Evolutionary conservation across 2,113 vertebrate species (phyloP).

Genomic region (Dasyornis broadbenti): DNA sequence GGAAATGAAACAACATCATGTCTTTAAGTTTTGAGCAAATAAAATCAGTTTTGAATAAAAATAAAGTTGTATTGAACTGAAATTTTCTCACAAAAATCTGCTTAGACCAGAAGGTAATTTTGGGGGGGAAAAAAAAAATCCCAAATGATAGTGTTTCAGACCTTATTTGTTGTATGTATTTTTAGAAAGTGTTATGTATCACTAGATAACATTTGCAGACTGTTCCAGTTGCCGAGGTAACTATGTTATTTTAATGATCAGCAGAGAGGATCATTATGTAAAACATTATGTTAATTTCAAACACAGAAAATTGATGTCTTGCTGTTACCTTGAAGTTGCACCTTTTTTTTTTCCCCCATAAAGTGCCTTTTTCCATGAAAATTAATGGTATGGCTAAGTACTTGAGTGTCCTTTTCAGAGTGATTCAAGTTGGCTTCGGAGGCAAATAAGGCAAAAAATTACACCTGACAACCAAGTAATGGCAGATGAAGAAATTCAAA

Average conservation of each 20-base stretch:
- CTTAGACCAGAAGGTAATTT: neutral
- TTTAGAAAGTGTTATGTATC: constrained; percentile 52
- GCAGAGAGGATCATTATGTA: constrained; percentile 40
- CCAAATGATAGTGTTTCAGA: neutral
- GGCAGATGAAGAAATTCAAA: neutral
- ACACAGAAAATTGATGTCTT: constrained; percentile 47
- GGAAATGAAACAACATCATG: neutral
- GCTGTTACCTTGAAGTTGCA: constrained; percentile 43
- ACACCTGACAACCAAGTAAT: neutral
- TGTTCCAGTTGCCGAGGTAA: constrained; percentile 65
- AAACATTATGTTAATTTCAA: constrained; percentile 59
- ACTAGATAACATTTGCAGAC: constrained; percentile 37
- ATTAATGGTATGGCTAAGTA: neutral
- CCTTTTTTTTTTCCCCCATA: fast-evolving
- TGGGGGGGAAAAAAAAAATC: neutral
- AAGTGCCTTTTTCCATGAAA: constrained; percentile 1
- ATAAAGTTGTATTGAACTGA: neutral
- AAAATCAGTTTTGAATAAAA: neutral
- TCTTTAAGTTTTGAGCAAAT: neutral
- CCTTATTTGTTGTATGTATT: constrained; percentile 40
- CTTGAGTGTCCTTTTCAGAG: neutral
- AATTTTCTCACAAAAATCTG: neutral
- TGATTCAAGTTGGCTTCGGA: neutral
- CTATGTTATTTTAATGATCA: constrained; percentile 62
- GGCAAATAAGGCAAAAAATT: neutral